Evolutionary conservation across 1,140 invertebrate species (phyloP).

Genomic region (Sycobia sp.): DNA sequence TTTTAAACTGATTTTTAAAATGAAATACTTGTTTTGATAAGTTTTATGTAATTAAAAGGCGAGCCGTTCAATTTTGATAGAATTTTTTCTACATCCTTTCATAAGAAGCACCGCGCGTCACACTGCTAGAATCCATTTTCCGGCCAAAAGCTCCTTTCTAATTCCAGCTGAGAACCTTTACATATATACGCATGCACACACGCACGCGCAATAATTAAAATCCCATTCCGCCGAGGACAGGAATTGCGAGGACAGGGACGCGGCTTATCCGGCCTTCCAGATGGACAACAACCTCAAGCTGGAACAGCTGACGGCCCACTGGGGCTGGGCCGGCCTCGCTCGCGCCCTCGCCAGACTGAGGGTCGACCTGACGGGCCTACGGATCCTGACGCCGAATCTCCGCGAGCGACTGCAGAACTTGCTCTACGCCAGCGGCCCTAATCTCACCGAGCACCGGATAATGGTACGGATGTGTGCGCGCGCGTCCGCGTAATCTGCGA

Average conservation of each 20-base stretch:
- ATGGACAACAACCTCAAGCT: slow-evolving; percentile 70
- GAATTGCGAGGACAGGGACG: slow-evolving; percentile 71
- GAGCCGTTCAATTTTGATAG: no score
- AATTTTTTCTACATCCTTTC: no score
- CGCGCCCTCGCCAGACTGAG: slow-evolving; percentile 60
- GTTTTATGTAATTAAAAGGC: no score
- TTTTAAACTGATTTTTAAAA: no score
- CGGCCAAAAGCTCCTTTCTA: no score
- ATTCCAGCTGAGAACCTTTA: no score
- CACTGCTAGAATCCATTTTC: no score
- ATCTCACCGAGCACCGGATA: slow-evolving; percentile 71
- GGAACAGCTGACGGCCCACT: slow-evolving; percentile 66
- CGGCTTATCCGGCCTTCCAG: slow-evolving; percentile 74
- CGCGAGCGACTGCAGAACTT: slow-evolving; percentile 69
- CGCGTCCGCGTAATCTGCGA: no score
- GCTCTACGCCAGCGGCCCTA: slow-evolving; percentile 67
- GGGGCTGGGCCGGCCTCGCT: slow-evolving; percentile 67
- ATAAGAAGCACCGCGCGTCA: no score
- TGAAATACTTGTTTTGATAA: no score
- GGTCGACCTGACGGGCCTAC: slow-evolving; percentile 57
- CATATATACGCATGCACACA: no score
- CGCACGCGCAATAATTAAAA: no score
- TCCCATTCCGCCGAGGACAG: slow-evolving; percentile 50
- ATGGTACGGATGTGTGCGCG: slow-evolving; percentile 47
- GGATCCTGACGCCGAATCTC: slow-evolving; percentile 65